phyloP scores from a whole-genome alignment of 2,888 invertebrate genomes.

The Apamea anceps region DNA sequence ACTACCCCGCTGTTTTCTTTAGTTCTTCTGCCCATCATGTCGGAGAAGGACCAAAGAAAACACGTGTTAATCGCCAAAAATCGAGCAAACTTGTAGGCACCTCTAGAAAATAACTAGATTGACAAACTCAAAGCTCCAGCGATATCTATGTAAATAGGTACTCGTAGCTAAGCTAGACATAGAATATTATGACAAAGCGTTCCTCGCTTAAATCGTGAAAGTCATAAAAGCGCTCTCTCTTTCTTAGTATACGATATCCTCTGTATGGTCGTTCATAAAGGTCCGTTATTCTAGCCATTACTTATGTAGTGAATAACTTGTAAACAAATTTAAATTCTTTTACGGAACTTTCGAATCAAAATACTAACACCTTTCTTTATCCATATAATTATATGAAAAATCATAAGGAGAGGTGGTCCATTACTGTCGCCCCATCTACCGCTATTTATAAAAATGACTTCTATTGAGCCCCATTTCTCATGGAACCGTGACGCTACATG shows the following conservation, averaged over 20 bases:
- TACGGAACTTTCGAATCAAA: slow-evolving; percentile 69
- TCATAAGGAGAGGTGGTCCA: slow-evolving; percentile 81
- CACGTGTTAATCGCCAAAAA: neutral
- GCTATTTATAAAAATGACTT: neutral
- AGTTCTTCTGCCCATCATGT: neutral
- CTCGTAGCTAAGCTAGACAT: slow-evolving; percentile 15
- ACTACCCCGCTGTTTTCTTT: too few relatives aligned
- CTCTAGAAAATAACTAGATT: slow-evolving; percentile 1
- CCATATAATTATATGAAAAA: slow-evolving; percentile 60
- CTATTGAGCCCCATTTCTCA: neutral
- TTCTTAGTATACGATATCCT: slow-evolving; percentile 55
- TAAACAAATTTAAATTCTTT: slow-evolving; percentile 60
- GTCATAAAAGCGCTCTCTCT: slow-evolving; percentile 63
- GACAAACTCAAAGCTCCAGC: neutral
- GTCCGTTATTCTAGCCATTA: slow-evolving; percentile 41
- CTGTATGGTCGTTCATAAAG: slow-evolving; percentile 44
- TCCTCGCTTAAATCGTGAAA: slow-evolving; percentile 50
- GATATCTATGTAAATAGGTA: slow-evolving; percentile 8
- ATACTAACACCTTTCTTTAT: slow-evolving; percentile 27
- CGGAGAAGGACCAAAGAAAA: neutral
- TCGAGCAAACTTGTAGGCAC: neutral
- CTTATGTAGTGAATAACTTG: slow-evolving; percentile 37
- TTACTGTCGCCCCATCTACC: slow-evolving; percentile 65
- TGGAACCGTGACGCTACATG: neutral
- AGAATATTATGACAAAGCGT: slow-evolving; percentile 35